Base-by-base conservation (phyloP, 2,113 vertebrate species). In the Todiramphus chloris region DNA sequence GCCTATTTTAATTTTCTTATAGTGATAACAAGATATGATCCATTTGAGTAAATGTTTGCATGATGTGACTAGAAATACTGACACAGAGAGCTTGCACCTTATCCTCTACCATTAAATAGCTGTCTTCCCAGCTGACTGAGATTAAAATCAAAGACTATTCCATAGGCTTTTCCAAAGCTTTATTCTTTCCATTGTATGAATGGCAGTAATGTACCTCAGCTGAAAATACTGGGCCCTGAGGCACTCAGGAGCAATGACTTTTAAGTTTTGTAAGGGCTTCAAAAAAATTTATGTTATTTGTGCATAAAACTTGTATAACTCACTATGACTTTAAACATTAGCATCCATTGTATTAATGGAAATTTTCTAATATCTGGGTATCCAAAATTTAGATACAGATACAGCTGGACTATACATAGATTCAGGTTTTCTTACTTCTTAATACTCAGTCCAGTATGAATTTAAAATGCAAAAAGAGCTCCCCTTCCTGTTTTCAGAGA, bases 221-320 rank as follows among this genome's bases (percentile, higher is more conserved):
- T 82, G 62, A 89, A 89, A 87, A 82, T 79, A 43, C 13, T 58
- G 9, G 5, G 53, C 73, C 30, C 39, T 51, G 73, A 84, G 74
- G 21, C 39, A 21, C 16, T 82, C 20, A 19, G 62, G 48, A 84
- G 7, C 13, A 55, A 51, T 20, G 2, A 44, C 19, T 69, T 69
- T 80, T 6, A 69, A 55, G 70, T 94, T 83, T 87, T 91, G 46
- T 35, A 63, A 88, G 27, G 25, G 75, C 53, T 81, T 87, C 2
- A 4, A 84, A 44, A 44, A 33, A 2, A 0, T 7, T 64, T 75
- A 48, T 55, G 4, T 76, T 79, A 56, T 16, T 7, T 1, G 0
- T 76, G 59, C 53, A 5, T 84, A 91, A 87, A 78, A 68, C 30
- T 28, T 35, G 4, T 0, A 0, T 64, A 35, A 48, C 16, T 85